A percentile compares a stretch with the other conserved stretches of the same genome.
phyloP scores from a whole-genome alignment of 2,888 invertebrate species.

The Lepidocyrtinus sp. region DNA sequence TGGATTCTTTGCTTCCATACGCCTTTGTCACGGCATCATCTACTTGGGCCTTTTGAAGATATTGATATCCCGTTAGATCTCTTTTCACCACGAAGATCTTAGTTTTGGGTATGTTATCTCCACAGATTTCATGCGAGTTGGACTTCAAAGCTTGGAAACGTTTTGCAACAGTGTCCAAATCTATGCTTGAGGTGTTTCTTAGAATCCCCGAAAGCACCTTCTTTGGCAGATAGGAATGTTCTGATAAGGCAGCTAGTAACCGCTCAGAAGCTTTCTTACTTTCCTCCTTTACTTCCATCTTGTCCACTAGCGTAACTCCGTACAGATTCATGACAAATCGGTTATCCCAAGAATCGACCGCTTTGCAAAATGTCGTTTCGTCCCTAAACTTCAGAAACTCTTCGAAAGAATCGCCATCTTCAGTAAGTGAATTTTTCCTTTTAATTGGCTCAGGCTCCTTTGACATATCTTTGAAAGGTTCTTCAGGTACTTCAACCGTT shows the following conservation, averaged over 20 bases:
- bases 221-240: conserved; percentile 40
- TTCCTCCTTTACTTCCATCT: conserved; percentile 19
- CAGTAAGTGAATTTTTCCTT: conserved; percentile 12
- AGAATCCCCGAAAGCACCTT: conserved; percentile 53
- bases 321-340: conserved; percentile 63
- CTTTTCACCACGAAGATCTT: conserved; percentile 65
- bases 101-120: too few species aligned
- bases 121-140: conserved; percentile 22
- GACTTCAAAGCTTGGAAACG: conserved; percentile 34
- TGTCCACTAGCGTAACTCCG: conserved; percentile 63
- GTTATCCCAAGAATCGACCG: conserved; percentile 64
- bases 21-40: conserved; percentile 54
- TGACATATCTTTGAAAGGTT: not conserved
- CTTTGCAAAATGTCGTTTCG: conserved; percentile 58
- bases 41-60: conserved; percentile 49
- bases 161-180: conserved; percentile 36
- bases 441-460: not conserved
- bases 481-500: not conserved
- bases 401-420: not conserved
- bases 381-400: conserved; percentile 61
- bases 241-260: conserved; percentile 38
- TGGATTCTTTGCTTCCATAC: conserved; percentile 41
- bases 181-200: conserved; percentile 51
- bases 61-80: conserved; percentile 63
- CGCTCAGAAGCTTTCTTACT: conserved; percentile 22